Evolutionary conservation across 2,113 vertebrate species (phyloP).

Genomic region (Ascaphus truei): DNA sequence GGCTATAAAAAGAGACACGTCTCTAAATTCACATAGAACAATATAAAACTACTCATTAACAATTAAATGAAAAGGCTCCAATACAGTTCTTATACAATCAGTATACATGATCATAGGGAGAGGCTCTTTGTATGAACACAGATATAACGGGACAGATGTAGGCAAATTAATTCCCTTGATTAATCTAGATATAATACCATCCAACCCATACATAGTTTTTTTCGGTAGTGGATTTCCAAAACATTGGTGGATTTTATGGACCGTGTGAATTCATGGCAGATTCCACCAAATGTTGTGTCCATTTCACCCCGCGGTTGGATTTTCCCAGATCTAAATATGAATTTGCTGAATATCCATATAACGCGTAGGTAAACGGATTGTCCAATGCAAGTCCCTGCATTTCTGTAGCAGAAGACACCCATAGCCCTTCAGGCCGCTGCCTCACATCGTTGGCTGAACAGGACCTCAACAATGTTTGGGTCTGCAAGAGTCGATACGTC

Average conservation of each 20-base stretch:
- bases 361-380: not conserved
- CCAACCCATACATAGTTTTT: too few species aligned
- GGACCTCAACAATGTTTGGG: constrained; percentile 67
- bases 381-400: not conserved
- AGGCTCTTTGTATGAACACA: too few species aligned
- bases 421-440: constrained; percentile 53
- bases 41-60: too few species aligned
- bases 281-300: too few species aligned
- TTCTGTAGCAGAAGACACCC: too few species aligned
- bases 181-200: too few species aligned
- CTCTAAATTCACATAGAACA: too few species aligned
- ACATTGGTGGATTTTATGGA: not conserved
- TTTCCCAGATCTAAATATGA: not conserved
- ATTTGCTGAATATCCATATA: not conserved
- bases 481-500: constrained; percentile 73
- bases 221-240: not conserved
- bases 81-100: too few species aligned
- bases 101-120: too few species aligned
- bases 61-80: too few species aligned
- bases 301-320: too few species aligned
- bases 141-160: not conserved
- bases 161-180: not conserved
- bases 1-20: too few species aligned
- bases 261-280: not conserved
- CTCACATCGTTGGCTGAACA: constrained; percentile 66